These are phyloP conservation scores for Nyctalus aviator DNA, from an alignment of 2,797 vertebrate genomes.

Conservation along the genomic window DNA sequence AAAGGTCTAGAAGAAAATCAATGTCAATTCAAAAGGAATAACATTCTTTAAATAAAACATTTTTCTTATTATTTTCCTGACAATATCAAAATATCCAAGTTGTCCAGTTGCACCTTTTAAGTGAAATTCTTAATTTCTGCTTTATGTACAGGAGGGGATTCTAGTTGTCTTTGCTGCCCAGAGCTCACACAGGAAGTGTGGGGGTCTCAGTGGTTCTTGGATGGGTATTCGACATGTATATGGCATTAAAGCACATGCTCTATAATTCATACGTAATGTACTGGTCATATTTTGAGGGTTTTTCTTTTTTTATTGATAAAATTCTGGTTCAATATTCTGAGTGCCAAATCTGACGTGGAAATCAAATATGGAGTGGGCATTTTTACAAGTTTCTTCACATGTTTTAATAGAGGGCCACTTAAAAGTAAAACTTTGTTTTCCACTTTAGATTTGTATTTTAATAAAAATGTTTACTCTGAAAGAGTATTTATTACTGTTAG, in stretches of 20 bases:
- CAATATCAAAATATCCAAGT: constrained; percentile 1
- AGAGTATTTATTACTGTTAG: not conserved
- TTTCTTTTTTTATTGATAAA: not conserved
- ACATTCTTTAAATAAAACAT: constrained; percentile 7
- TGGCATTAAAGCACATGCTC: not conserved
- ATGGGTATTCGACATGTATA: not conserved
- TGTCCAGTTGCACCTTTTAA: not conserved
- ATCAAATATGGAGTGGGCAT: not conserved
- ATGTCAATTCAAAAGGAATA: constrained; percentile 18
- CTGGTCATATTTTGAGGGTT: not conserved
- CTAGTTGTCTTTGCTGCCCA: not conserved
- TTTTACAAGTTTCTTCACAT: constrained; percentile 16
- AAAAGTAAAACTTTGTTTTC: constrained; percentile 31
- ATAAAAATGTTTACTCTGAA: constrained; percentile 42
- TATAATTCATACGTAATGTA: accelerated
- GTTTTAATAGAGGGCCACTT: constrained; percentile 3
- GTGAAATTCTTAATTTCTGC: constrained; percentile 1
- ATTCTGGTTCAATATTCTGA: not conserved
- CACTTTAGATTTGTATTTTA: constrained; percentile 31
- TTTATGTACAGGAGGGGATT: not conserved
- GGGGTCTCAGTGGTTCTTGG: not conserved
- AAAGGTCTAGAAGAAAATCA: not conserved
- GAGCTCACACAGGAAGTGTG: not conserved
- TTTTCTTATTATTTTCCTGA: constrained; percentile 26
- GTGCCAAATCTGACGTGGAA: not conserved